These are phyloP conservation scores for Heteromyza rotundicornis DNA, from an alignment of 2,888 invertebrate species.

Conservation along the genomic window DNA sequence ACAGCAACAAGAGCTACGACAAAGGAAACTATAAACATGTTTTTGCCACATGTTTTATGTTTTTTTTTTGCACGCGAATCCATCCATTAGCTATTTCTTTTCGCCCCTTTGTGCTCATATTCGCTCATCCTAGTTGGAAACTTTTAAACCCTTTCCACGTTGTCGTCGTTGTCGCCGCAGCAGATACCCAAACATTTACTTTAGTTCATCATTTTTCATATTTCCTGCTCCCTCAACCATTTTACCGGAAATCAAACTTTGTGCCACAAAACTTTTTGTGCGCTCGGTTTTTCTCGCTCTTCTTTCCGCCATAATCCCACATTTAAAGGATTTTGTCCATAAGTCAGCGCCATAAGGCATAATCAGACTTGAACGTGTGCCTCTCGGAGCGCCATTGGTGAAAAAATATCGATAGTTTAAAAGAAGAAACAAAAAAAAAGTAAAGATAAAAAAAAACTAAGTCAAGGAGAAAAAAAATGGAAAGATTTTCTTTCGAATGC, in stretches of 20 bases:
- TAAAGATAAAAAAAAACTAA: too few species aligned
- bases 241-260: slow-evolving; percentile 14
- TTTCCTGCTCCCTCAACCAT: not conserved
- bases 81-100: too few species aligned
- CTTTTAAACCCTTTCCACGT: slow-evolving; percentile 12
- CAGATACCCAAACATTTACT: not conserved
- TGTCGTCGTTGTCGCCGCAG: too few species aligned
- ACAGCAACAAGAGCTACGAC: slow-evolving; percentile 8
- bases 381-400: not conserved
- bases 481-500: not conserved
- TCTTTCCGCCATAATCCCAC: not conserved
- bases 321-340: not conserved
- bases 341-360: not conserved
- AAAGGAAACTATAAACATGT: slow-evolving; percentile 19
- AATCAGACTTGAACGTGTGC: not conserved
- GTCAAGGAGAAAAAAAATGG: too few species aligned
- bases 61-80: not conserved
- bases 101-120: too few species aligned
- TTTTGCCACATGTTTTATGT: not conserved
- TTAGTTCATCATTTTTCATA: slow-evolving; percentile 9
- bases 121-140: slow-evolving; percentile 10
- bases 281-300: not conserved
- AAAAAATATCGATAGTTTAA: slow-evolving; percentile 19
- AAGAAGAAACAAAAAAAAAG: not conserved
- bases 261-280: too few species aligned